Conservation (phyloP, 2,113 vertebrate species). For the Solea solea region DNA sequence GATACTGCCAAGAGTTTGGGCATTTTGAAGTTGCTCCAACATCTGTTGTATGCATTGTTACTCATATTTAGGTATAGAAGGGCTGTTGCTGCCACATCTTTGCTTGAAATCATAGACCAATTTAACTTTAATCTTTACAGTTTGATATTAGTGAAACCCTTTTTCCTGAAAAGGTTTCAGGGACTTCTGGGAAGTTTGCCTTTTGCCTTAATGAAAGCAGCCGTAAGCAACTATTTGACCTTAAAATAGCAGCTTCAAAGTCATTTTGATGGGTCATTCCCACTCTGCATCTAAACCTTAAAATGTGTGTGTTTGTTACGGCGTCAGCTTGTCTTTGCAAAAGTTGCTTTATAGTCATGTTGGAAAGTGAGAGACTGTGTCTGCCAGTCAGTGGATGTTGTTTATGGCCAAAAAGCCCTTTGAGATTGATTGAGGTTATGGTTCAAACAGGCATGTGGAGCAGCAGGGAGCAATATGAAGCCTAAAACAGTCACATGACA, state of each 20-base stretch:
- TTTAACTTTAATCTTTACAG: not conserved
- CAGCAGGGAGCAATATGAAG: constrained; percentile 20
- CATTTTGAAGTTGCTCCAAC: constrained; percentile 26
- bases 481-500: constrained; percentile 3
- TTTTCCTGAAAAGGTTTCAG: not conserved
- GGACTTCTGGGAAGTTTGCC: not conserved
- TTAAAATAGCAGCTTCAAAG: not conserved
- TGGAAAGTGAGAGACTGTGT: constrained; percentile 1
- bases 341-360: too few relatives aligned
- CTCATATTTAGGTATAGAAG: not conserved
- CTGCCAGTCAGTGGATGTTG: constrained; percentile 2
- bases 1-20: constrained; percentile 29
- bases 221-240: not conserved
- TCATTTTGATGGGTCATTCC: not conserved
- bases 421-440: constrained; percentile 35
- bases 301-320: too few relatives aligned
- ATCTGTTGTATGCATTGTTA: constrained; percentile 22
- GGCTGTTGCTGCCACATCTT: not conserved
- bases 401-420: constrained; percentile 12
- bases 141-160: not conserved
- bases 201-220: constrained; percentile 6
- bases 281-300: too few relatives aligned
- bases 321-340: too few relatives aligned
- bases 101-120: not conserved
- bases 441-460: constrained; percentile 32